Evolutionary conservation across 2,797 vertebrate species (phyloP).

Genomic region (Acrocephalus scirpaceus): DNA sequence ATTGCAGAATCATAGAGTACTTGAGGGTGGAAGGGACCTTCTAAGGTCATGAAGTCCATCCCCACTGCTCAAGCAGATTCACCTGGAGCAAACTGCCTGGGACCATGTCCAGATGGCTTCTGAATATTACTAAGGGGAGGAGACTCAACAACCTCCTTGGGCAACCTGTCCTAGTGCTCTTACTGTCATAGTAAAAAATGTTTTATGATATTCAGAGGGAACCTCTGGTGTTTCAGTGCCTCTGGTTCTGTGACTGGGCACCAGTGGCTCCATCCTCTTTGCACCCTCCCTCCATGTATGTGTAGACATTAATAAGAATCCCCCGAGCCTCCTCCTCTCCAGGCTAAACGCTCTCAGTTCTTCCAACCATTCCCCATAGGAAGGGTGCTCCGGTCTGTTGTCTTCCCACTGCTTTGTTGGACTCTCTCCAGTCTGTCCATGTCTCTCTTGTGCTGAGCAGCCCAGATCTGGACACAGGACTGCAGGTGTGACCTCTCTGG

Average conservation of each 20-base stretch:
- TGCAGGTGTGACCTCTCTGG: background rate
- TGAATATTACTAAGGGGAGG: background rate
- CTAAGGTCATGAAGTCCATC: background rate
- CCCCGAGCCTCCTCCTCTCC: background rate
- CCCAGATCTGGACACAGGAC: background rate
- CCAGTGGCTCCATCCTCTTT: background rate
- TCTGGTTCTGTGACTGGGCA: background rate
- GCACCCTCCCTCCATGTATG: background rate
- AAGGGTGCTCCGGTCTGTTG: background rate
- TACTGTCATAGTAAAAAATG: background rate
- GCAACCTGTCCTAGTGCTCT: background rate
- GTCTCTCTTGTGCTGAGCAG: background rate
- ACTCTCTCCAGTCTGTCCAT: background rate
- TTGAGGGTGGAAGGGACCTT: background rate
- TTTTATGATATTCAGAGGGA: background rate
- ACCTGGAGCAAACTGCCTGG: background rate
- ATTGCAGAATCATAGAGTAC: background rate
- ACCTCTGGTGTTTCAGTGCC: background rate
- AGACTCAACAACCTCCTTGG: background rate
- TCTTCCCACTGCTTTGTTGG: background rate
- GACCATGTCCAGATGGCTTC: background rate
- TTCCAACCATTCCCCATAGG: background rate
- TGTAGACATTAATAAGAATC: background rate
- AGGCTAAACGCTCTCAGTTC: background rate
- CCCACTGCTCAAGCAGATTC: background rate